These are phyloP conservation scores for Lepidochitona cinerea DNA, from an alignment of 2,888 invertebrate genomes.

Conservation along the genomic window DNA sequence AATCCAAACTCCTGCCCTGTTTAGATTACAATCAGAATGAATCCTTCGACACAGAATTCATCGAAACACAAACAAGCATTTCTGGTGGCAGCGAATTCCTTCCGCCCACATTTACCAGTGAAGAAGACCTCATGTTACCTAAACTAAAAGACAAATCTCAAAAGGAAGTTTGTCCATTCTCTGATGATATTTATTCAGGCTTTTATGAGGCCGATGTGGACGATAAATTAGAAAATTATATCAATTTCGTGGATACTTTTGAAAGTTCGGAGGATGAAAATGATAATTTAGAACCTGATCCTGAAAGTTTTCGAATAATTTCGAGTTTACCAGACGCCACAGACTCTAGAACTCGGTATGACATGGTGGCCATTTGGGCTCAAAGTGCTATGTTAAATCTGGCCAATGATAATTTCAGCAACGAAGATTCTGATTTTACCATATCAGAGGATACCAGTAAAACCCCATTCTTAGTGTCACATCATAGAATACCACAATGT, in stretches of 20 bases:
- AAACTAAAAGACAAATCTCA: too few species aligned
- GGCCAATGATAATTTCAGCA: neutral
- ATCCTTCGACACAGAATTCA: neutral
- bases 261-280: slow-evolving; percentile 2
- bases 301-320: neutral
- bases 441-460: neutral
- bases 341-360: neutral
- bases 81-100: neutral
- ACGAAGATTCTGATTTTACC: neutral
- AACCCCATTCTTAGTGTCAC: neutral
- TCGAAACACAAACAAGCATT: neutral
- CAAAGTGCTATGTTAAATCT: neutral
- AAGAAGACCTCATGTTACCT: neutral
- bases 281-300: neutral
- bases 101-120: neutral
- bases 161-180: neutral
- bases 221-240: slow-evolving; percentile 2
- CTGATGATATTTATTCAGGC: neutral
- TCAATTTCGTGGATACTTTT: neutral
- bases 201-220: neutral
- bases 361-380: neutral
- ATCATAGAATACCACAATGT: neutral
- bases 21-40: neutral
- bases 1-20: neutral
- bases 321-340: neutral